Evolutionary conservation across 2,113 vertebrate genomes (phyloP).

Genomic region (Pangasianodon gigas): DNA sequence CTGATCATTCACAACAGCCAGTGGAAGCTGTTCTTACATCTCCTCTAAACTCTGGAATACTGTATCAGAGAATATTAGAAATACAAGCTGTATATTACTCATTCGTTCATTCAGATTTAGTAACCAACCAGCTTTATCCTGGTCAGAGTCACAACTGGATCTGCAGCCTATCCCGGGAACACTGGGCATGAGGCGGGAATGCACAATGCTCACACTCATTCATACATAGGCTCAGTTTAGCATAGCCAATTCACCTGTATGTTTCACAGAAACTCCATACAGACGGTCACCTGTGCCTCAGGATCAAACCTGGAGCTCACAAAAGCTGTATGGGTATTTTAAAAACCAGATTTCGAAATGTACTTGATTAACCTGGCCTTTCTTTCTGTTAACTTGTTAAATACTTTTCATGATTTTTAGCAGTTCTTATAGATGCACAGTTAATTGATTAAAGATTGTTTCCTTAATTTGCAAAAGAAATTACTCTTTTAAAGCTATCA

Average conservation of each 20-base stretch:
- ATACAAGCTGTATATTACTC: neutral
- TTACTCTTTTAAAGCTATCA: neutral
- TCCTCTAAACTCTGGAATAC: neutral
- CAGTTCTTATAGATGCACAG: neutral
- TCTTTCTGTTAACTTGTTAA: neutral
- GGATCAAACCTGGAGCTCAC: neutral
- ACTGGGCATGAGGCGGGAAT: neutral
- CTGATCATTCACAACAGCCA: neutral
- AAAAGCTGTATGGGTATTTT: neutral
- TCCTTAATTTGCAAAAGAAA: neutral
- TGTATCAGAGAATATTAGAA: neutral
- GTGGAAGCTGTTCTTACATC: neutral
- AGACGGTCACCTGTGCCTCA: neutral
- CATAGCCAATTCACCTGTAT: neutral
- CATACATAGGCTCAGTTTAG: neutral
- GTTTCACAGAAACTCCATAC: neutral
- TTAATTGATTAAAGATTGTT: neutral
- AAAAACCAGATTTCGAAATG: neutral
- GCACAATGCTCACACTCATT: neutral
- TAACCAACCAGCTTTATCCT: neutral
- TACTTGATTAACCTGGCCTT: neutral
- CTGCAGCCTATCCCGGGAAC: neutral
- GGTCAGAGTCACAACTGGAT: neutral
- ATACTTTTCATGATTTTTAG: neutral
- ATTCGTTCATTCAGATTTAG: neutral